Conservation (phyloP, 2,888 invertebrate species). For the Watsonalla cultraria region DNA sequence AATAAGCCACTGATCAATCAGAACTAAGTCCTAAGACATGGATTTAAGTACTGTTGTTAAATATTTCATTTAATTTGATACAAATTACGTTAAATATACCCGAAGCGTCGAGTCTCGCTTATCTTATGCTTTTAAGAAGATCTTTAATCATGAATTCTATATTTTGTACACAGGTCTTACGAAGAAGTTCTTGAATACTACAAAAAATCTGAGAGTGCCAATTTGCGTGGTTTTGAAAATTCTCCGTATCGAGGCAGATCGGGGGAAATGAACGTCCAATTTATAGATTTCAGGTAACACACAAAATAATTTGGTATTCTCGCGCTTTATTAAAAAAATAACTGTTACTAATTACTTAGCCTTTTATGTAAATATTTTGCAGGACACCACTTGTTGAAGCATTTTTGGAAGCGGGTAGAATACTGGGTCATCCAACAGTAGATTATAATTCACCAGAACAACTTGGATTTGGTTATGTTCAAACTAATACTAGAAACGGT, state of each 20-base stretch:
- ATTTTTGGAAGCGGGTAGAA: constrained; percentile 80
- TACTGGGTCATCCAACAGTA: constrained; percentile 80
- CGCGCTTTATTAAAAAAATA: too few relatives aligned
- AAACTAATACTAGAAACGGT: constrained; percentile 79
- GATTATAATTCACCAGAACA: constrained; percentile 82
- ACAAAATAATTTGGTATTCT: not conserved
- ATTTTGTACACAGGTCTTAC: constrained; percentile 75
- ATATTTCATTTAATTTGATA: too few relatives aligned
- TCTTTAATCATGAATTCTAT: too few relatives aligned
- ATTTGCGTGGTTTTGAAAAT: constrained; percentile 50
- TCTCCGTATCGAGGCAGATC: constrained; percentile 71
- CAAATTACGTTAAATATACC: too few relatives aligned
- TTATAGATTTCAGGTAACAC: constrained; percentile 61
- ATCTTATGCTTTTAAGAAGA: too few relatives aligned
- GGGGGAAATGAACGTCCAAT: constrained; percentile 80
- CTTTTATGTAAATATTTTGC: constrained; percentile 16
- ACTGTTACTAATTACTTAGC: too few relatives aligned
- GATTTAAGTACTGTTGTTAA: too few relatives aligned
- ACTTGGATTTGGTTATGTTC: constrained; percentile 80
- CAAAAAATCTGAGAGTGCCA: constrained; percentile 75
- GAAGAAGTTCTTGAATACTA: constrained; percentile 77
- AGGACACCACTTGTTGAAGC: constrained; percentile 77
- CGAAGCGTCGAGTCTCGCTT: too few relatives aligned
- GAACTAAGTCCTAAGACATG: too few relatives aligned
- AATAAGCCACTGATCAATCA: too few relatives aligned